Conservation (phyloP, 2,888 invertebrate species). For the Hermaeophaga mercurialis region DNA sequence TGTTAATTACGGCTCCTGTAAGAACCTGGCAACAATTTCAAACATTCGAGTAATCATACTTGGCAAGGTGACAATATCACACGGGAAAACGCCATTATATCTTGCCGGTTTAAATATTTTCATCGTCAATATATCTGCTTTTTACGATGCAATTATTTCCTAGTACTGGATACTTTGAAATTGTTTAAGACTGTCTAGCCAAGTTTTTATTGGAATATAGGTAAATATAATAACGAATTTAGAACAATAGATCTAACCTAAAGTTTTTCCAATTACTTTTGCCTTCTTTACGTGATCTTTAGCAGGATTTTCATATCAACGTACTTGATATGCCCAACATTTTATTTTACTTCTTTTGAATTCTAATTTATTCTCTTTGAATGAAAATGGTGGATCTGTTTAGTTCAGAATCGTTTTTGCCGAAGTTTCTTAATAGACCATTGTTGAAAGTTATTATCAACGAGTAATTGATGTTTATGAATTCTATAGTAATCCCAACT, state of each 20-base stretch:
- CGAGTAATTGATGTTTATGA: conserved; percentile 3
- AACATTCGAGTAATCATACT: conserved; percentile 6
- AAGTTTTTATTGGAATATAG: too few species aligned
- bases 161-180: too few species aligned
- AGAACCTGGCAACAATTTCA: conserved; percentile 13
- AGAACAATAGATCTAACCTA: too few species aligned
- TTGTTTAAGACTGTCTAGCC: too few species aligned
- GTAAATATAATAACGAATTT: too few species aligned
- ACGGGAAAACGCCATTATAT: background rate
- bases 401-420: background rate
- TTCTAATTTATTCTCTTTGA: background rate
- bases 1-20: conserved; percentile 2
- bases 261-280: too few species aligned
- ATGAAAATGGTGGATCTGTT: background rate
- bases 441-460: conserved; percentile 7
- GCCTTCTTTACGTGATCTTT: too few species aligned
- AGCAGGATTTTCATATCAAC: too few species aligned
- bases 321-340: too few species aligned
- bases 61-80: conserved; percentile 7
- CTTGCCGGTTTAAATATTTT: background rate
- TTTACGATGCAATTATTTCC: background rate
- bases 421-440: conserved; percentile 3
- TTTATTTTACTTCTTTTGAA: too few species aligned
- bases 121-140: background rate
- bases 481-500: background rate